Evolutionary conservation across 2,888 invertebrate genomes (phyloP), one percentile per base, ranked within the genome.

Genomic region (Slavum lentiscoides): DNA sequence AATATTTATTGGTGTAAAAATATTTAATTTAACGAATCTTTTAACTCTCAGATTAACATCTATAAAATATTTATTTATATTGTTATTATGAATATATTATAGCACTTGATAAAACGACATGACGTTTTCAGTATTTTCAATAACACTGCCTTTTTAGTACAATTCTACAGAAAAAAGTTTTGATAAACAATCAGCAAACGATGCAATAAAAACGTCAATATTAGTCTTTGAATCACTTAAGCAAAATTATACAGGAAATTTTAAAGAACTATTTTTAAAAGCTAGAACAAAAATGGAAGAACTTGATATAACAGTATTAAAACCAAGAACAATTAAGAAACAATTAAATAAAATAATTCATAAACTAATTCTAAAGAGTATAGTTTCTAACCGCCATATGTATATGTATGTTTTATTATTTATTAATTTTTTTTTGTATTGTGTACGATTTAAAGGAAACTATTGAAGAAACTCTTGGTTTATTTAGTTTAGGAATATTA

Each of bases 11-110:
- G 30, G 4, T 30, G 30, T 30, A 30, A 30, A 30, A 30, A 1
- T 30, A 30, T 30, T 30, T 2, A 30, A 30, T 30, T 30, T 30
- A 30, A 30, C 30, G 30, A 30, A 30, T 30, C 30, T 30, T 30
- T 30, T 30, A 30, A n/a, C n/a, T n/a, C n/a, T n/a, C n/a, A n/a
- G n/a, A n/a, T n/a, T n/a, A n/a, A n/a, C n/a, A n/a, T n/a, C n/a
- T n/a, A n/a, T n/a, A n/a, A n/a, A n/a, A n/a, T n/a, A n/a, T n/a
- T n/a, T n/a, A n/a, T n/a, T n/a, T n/a, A n/a, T n/a, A n/a, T n/a
- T n/a, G n/a, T n/a, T n/a, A 72, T 62, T 23, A n/a, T 39, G 55
- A 77, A 19, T 76, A 76, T 55, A 49, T 82, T 58, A 49, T 64
- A 7, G 61, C 73, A 13, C 58, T 77, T 11, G n/a, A n/a, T n/a